Percentiles rank a stretch among this genome's conserved stretches.
Evolutionary conservation across 2,113 vertebrate genomes (phyloP).

Genomic region (Condylura cristata): DNA sequence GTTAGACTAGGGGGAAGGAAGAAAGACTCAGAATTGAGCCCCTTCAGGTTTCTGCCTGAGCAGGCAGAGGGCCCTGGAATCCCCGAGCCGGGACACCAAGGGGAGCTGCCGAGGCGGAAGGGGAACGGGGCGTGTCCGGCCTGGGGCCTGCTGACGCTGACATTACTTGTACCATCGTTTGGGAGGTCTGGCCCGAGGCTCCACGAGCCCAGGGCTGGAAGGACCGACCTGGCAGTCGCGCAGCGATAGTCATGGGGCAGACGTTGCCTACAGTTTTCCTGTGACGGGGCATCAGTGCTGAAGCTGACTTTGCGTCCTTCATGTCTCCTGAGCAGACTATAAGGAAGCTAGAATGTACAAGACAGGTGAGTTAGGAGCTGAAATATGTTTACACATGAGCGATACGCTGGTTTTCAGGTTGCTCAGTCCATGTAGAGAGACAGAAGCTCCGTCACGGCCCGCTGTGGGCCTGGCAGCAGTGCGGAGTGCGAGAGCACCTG

Average conservation of each 20-base stretch:
- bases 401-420: neutral
- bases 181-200: neutral
- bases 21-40: neutral
- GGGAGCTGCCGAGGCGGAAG: neutral
- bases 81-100: neutral
- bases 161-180: neutral
- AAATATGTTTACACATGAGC: neutral
- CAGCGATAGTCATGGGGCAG: neutral
- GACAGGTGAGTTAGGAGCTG: neutral
- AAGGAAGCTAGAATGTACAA: neutral
- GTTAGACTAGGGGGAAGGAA: neutral
- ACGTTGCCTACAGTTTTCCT: slow-evolving; percentile 22
- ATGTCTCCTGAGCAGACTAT: slow-evolving; percentile 31
- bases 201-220: neutral
- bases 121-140: neutral
- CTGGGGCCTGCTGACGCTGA: neutral
- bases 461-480: neutral
- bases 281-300: neutral
- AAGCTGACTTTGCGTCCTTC: neutral
- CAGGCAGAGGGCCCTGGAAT: neutral
- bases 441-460: neutral
- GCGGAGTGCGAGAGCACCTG: neutral
- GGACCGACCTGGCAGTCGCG: neutral
- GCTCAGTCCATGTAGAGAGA: neutral
- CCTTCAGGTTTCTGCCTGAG: neutral